These are phyloP conservation scores for Melanotaenia trifasciata DNA, from an alignment of 2,797 vertebrate genomes.

Conservation along the genomic window DNA sequence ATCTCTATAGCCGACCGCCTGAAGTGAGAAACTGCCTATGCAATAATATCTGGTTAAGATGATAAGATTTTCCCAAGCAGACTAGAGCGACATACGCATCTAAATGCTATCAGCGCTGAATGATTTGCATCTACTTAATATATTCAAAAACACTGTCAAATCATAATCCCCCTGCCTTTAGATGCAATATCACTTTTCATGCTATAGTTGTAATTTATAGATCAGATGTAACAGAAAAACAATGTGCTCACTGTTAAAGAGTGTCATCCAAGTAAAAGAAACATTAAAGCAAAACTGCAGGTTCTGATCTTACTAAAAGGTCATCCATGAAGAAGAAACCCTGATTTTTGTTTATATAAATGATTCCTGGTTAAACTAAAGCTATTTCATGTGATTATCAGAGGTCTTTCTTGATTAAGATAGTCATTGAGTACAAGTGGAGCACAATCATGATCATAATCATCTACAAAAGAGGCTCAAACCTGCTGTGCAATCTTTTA, in stretches of 20 bases:
- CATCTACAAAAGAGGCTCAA: conserved; percentile 45
- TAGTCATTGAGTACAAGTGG: conserved; percentile 45
- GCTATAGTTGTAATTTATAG: conserved; percentile 62
- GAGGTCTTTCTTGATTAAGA: conserved; percentile 49
- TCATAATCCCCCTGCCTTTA: conserved; percentile 71
- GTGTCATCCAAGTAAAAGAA: conserved; percentile 14
- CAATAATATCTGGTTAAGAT: conserved; percentile 52
- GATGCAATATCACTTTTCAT: conserved; percentile 60
- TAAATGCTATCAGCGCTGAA: conserved; percentile 51
- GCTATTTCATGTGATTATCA: conserved; percentile 50
- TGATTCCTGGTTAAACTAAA: conserved; percentile 45
- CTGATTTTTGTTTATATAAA: conserved; percentile 27
- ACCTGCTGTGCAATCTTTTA: conserved; percentile 43
- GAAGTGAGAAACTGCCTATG: conserved; percentile 36
- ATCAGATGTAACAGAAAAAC: conserved; percentile 38
- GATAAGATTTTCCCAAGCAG: conserved; percentile 60
- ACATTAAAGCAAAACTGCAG: background rate
- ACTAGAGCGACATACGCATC: conserved; percentile 27
- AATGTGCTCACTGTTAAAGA: conserved; percentile 5
- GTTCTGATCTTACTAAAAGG: background rate
- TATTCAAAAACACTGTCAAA: conserved; percentile 67
- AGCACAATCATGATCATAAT: conserved; percentile 44
- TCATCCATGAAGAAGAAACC: conserved; percentile 12
- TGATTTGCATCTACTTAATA: conserved; percentile 72
- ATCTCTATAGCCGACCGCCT: conserved; percentile 16